phyloP scores from a whole-genome alignment of 2,888 invertebrate species.

The Hyposoter didymator region DNA sequence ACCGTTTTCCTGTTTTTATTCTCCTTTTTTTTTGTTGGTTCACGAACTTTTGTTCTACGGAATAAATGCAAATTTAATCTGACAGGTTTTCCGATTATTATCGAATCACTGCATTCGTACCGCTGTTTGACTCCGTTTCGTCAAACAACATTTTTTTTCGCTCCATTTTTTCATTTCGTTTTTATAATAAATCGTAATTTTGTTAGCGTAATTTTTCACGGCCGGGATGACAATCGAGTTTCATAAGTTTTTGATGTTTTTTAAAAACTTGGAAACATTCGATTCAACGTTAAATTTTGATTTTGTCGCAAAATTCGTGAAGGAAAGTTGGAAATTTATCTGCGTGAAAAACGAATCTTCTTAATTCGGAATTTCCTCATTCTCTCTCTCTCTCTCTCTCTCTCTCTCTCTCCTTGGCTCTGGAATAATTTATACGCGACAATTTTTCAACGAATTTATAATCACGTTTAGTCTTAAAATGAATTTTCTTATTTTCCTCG shows the following conservation, averaged over 20 bases:
- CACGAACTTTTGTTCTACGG: background rate
- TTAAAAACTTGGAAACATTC: background rate
- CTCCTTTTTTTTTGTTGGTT: background rate
- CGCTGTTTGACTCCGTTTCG: background rate
- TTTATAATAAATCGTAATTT: background rate
- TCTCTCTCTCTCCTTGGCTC: background rate
- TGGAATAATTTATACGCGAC: background rate
- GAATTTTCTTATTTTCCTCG: background rate
- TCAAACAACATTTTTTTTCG: background rate
- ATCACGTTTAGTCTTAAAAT: background rate
- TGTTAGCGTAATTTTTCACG: background rate
- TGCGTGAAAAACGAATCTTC: background rate
- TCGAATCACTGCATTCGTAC: background rate
- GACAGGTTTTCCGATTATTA: background rate
- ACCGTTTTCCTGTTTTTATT: background rate
- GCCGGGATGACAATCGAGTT: background rate
- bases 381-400: background rate
- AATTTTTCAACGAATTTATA: conserved; percentile 7
- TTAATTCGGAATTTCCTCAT: background rate
- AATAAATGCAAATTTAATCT: conserved; percentile 2
- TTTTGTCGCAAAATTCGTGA: background rate
- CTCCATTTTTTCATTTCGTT: background rate
- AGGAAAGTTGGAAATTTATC: background rate
- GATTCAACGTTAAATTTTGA: background rate
- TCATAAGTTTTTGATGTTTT: background rate